Evolutionary conservation across 2,797 vertebrate species (phyloP).

Genomic region (Scleropages formosus): DNA sequence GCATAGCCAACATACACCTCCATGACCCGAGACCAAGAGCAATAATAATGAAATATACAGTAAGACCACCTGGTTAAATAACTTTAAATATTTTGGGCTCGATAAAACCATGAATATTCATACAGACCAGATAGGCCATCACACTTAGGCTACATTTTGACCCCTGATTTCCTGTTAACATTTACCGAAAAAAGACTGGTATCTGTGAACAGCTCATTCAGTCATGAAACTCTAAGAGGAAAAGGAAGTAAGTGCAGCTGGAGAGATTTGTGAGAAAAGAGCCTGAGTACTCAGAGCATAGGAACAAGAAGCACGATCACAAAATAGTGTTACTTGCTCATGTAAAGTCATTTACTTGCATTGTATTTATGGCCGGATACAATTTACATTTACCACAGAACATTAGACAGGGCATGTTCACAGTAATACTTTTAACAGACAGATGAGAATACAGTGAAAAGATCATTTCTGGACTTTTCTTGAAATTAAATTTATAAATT

Average conservation of each 20-base stretch:
- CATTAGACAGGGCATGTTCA: background rate
- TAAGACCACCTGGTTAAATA: too few relatives aligned
- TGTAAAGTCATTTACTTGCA: background rate
- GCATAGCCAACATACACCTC: too few relatives aligned
- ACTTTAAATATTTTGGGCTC: too few relatives aligned
- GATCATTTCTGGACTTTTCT: background rate
- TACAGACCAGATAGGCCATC: too few relatives aligned
- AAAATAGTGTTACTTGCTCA: background rate
- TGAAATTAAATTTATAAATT: background rate
- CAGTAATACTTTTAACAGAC: background rate
- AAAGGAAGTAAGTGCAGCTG: constrained; percentile 7
- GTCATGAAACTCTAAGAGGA: constrained; percentile 2
- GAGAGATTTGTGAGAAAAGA: background rate
- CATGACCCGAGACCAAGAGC: too few relatives aligned
- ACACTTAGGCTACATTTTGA: background rate
- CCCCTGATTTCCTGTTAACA: background rate
- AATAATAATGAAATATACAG: too few relatives aligned
- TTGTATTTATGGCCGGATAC: too few relatives aligned
- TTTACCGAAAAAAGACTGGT: background rate
- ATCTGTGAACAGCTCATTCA: background rate
- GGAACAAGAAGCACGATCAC: background rate
- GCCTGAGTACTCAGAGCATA: background rate
- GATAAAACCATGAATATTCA: too few relatives aligned
- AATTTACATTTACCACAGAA: constrained; percentile 7
- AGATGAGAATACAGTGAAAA: too few relatives aligned